Conservation (phyloP, 2,113 vertebrate genomes). For the Neomonachus schauinslandi region DNA sequence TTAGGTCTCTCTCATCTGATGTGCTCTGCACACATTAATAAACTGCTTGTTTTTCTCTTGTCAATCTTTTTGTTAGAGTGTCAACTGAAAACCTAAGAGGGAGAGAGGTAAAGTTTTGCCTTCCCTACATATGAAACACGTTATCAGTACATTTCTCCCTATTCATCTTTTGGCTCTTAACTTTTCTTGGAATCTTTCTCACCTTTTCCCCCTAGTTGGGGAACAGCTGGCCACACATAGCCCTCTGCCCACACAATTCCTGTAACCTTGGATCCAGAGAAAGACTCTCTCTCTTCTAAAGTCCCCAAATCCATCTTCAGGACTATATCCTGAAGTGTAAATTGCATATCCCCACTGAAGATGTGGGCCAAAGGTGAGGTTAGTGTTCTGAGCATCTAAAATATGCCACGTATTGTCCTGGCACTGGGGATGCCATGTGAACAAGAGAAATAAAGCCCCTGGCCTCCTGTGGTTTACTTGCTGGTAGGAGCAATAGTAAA, state of each 20-base stretch:
- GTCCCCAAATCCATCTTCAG: background rate
- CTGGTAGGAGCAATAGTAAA: background rate
- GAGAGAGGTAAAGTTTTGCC: background rate
- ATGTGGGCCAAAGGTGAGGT: background rate
- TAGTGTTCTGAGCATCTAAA: background rate
- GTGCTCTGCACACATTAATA: background rate
- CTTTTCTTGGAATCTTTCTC: background rate
- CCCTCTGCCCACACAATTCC: background rate
- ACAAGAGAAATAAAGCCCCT: background rate
- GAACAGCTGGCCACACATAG: background rate
- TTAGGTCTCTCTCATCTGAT: background rate
- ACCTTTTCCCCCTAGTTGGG: background rate
- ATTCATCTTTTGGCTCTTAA: too few species aligned
- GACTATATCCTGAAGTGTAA: background rate
- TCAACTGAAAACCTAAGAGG: background rate
- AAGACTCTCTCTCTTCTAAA: background rate
- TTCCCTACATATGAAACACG: background rate
- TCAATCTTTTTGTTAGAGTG: background rate
- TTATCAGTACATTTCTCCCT: background rate
- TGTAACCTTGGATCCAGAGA: background rate
- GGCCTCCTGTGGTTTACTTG: background rate
- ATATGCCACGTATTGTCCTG: background rate
- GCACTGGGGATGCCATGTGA: background rate
- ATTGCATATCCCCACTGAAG: background rate
- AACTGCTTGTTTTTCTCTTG: background rate